Conservation (phyloP, 2,113 vertebrate genomes). For the Thamnophis sirtalis region DNA sequence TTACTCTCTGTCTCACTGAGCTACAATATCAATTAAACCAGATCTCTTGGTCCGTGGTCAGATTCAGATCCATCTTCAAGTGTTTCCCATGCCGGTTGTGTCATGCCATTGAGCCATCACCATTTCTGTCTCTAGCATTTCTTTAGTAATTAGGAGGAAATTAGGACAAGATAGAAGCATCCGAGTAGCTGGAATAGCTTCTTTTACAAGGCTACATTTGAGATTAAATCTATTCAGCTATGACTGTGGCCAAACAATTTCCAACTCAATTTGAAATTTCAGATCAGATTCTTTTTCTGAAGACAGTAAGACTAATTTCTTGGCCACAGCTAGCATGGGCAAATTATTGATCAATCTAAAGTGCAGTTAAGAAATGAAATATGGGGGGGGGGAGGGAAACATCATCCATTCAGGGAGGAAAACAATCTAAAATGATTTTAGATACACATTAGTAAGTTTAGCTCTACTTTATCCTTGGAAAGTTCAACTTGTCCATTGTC, state of each 20-base stretch:
- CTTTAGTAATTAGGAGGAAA: neutral
- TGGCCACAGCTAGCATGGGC: neutral
- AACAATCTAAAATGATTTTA: neutral
- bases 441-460: neutral
- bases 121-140: neutral
- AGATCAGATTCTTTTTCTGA: neutral
- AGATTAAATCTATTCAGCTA: neutral
- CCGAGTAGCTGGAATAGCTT: neutral
- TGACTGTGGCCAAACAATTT: neutral
- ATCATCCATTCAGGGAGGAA: neutral
- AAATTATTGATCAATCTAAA: neutral
- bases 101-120: neutral
- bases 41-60: neutral
- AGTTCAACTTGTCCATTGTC: neutral
- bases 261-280: neutral
- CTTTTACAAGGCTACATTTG: neutral
- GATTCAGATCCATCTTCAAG: neutral
- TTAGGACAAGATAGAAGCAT: neutral
- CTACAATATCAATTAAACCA: neutral
- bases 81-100: neutral
- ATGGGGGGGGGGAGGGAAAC: neutral
- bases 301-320: neutral
- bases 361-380: neutral
- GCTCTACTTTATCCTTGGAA: neutral
- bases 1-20: neutral